Conservation (phyloP, 2,113 vertebrate species). For the Tetrax tetrax region DNA sequence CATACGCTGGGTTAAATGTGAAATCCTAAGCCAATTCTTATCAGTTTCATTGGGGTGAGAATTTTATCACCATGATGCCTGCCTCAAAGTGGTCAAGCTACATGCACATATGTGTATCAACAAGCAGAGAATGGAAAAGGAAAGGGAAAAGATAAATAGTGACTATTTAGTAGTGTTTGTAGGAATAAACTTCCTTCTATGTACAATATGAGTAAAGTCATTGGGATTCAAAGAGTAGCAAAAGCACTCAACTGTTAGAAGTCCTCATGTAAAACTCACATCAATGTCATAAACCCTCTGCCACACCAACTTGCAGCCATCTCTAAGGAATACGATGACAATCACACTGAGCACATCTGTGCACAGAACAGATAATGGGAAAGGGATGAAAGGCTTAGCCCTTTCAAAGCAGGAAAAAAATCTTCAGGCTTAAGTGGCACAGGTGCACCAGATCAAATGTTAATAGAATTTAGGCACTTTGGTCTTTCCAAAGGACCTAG, state of each 20-base stretch:
- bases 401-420: not conserved
- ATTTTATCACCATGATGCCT: not conserved
- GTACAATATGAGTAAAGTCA: not conserved
- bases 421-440: not conserved
- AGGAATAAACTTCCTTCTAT: not conserved
- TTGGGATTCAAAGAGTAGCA: not conserved
- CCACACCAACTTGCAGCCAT: not conserved
- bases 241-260: not conserved
- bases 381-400: not conserved
- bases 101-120: not conserved
- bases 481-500: not conserved
- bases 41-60: not conserved
- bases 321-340: not conserved
- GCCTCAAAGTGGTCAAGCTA: not conserved
- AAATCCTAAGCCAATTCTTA: not conserved
- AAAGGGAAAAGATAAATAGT: not conserved
- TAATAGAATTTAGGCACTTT: not conserved
- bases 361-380: not conserved
- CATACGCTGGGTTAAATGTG: not conserved
- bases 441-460: not conserved
- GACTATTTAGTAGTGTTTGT: not conserved
- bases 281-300: conserved; percentile 18
- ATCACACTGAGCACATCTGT: not conserved
- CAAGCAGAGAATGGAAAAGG: not conserved
- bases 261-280: conserved; percentile 2